phyloP scores from a whole-genome alignment of 2,113 vertebrate genomes.

The Megalops atlanticus region DNA sequence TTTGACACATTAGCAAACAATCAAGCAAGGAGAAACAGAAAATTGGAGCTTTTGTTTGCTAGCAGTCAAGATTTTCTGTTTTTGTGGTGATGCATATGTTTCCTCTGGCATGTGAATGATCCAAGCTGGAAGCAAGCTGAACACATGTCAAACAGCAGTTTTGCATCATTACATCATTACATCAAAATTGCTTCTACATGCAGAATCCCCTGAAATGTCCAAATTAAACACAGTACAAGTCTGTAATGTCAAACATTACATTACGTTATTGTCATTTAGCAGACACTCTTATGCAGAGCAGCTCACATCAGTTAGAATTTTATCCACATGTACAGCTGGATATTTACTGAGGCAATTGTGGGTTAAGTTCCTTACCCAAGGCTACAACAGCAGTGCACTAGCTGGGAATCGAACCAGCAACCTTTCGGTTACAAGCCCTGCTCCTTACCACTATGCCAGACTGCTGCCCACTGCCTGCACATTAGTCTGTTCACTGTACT shows the following conservation, averaged over 20 bases:
- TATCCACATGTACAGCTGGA: too few relatives aligned
- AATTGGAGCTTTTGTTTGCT: not conserved
- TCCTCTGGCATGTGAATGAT: not conserved
- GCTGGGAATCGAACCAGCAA: too few relatives aligned
- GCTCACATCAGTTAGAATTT: too few relatives aligned
- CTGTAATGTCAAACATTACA: not conserved
- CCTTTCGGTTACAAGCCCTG: too few relatives aligned
- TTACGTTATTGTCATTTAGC: too few relatives aligned
- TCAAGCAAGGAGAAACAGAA: not conserved
- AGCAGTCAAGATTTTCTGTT: not conserved
- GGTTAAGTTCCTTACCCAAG: too few relatives aligned
- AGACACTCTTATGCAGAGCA: too few relatives aligned
- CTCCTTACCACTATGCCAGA: too few relatives aligned
- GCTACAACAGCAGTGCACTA: too few relatives aligned
- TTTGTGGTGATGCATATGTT: not conserved
- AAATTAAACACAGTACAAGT: not conserved
- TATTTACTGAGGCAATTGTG: too few relatives aligned
- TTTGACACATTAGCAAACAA: not conserved
- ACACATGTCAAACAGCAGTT: not conserved
- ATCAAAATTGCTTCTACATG: not conserved
- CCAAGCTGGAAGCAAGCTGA: not conserved
- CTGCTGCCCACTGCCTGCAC: too few relatives aligned
- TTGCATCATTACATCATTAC: not conserved
- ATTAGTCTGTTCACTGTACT: too few relatives aligned
- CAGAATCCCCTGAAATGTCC: not conserved